phyloP scores from a whole-genome alignment of 2,888 invertebrate species.

The Matsumyia berberina region DNA sequence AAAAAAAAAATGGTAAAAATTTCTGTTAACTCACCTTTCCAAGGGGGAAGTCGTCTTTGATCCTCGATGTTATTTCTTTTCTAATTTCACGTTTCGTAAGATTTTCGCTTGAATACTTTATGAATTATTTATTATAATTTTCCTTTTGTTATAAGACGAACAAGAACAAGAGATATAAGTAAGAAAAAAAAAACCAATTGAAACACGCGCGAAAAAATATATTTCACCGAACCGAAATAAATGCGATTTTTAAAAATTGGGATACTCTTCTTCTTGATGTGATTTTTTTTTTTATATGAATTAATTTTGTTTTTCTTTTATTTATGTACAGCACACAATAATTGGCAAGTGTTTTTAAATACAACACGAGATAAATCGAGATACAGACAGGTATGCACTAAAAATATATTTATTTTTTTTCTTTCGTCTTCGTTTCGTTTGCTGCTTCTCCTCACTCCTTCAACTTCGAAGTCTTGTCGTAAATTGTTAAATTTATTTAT shows the following conservation, averaged over 20 bases:
- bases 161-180: conserved; percentile 6
- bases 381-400: conserved; percentile 68
- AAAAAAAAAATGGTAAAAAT: background rate
- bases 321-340: conserved; percentile 67
- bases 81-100: conserved; percentile 24
- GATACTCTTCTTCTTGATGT: conserved; percentile 26
- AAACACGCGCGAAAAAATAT: conserved; percentile 46
- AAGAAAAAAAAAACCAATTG: conserved; percentile 20
- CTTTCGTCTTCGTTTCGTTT: background rate
- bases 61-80: conserved; percentile 55
- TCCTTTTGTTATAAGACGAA: conserved; percentile 19
- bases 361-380: conserved; percentile 59
- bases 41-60: conserved; percentile 31
- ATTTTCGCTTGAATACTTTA: conserved; percentile 28
- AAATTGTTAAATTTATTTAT: conserved; percentile 45
- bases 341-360: conserved; percentile 72
- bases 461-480: conserved; percentile 37
- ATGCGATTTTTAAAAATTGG: conserved; percentile 58
- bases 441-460: background rate
- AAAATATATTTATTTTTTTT: conserved; percentile 38
- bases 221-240: conserved; percentile 72
- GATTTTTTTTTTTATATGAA: conserved; percentile 12
- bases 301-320: conserved; percentile 31
- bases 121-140: conserved; percentile 41
- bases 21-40: conserved; percentile 46